Evolutionary conservation across 2,113 vertebrate genomes (phyloP).

Genomic region (Odocoileus hemionus): DNA sequence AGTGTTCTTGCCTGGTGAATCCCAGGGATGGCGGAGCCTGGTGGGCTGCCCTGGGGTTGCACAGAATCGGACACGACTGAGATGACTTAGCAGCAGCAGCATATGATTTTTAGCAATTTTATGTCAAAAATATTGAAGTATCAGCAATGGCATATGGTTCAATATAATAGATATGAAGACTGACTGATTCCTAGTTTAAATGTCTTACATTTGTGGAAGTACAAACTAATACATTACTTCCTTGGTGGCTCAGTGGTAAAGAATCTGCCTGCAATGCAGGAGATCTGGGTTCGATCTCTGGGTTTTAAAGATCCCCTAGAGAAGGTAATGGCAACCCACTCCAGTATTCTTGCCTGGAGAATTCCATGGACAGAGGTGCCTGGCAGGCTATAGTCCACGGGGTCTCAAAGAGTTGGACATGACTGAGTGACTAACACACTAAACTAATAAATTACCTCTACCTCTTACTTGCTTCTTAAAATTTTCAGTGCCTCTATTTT

Average conservation of each 20-base stretch:
- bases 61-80: too few relatives aligned
- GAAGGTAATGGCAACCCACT: background rate
- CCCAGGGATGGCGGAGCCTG: too few relatives aligned
- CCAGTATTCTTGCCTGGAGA: background rate
- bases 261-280: background rate
- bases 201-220: background rate
- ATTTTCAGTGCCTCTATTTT: background rate
- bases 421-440: background rate
- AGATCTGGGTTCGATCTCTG: background rate
- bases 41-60: too few relatives aligned
- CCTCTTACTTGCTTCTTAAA: background rate
- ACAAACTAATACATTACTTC: background rate
- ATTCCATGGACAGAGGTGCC: background rate
- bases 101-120: background rate
- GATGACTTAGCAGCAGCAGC: too few relatives aligned
- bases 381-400: background rate
- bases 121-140: background rate
- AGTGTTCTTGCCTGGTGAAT: too few relatives aligned
- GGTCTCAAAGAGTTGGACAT: background rate
- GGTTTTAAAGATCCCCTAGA: background rate
- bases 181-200: background rate
- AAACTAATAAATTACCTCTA: background rate
- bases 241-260: background rate
- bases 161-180: background rate
- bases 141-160: background rate